A percentile compares a stretch with the other conserved stretches of the same genome.
These are phyloP conservation scores for Cryptoprocta ferox DNA, from an alignment of 2,797 vertebrate genomes.

Conservation along the genomic window DNA sequence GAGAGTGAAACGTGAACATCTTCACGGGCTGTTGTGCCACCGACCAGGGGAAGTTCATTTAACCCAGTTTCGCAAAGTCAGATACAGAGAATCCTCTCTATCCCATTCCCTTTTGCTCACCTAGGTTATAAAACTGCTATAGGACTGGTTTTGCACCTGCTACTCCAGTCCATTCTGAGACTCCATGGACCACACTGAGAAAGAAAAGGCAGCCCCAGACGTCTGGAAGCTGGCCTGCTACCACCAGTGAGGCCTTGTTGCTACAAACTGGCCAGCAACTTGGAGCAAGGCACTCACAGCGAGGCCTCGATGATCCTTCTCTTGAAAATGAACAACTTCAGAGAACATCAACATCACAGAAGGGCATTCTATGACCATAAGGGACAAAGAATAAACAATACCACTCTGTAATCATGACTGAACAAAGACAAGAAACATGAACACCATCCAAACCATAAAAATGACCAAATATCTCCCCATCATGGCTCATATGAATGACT, in stretches of 20 bases:
- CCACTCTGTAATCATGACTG: background rate
- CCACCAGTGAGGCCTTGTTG: background rate
- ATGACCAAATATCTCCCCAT: background rate
- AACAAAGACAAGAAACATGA: background rate
- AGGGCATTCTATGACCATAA: background rate
- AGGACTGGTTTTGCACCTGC: background rate
- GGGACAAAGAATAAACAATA: background rate
- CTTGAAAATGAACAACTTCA: background rate
- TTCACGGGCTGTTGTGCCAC: background rate
- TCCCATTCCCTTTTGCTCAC: background rate
- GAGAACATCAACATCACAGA: background rate
- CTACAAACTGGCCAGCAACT: background rate
- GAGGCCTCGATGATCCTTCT: background rate
- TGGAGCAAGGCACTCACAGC: background rate
- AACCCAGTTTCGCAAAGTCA: background rate
- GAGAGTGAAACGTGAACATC: background rate
- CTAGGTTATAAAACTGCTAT: background rate
- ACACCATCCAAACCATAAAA: background rate
- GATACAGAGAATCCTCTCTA: background rate
- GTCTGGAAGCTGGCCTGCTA: background rate
- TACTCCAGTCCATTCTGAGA: background rate
- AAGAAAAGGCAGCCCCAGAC: background rate
- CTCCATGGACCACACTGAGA: background rate
- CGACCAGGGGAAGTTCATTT: background rate
- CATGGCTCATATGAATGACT: background rate